A percentile compares a stretch with the other conserved stretches of the same genome.
phyloP scores from a whole-genome alignment of 2,888 invertebrate genomes.

The Hecatera dysodea region DNA sequence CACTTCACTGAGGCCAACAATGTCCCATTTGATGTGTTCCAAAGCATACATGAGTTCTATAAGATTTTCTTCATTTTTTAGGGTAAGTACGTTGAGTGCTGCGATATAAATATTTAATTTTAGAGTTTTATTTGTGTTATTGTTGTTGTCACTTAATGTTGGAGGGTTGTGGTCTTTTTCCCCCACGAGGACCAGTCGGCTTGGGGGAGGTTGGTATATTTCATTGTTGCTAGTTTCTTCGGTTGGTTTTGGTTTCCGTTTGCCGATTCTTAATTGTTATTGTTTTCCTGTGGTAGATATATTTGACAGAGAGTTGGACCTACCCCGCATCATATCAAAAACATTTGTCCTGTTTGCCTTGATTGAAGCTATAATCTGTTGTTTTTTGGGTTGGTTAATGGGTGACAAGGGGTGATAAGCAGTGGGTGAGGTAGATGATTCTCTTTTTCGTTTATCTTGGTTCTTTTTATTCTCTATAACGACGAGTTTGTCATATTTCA shows the following conservation, averaged over 20 bases:
- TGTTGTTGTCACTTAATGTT: not conserved
- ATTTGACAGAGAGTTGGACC: slow-evolving; percentile 57
- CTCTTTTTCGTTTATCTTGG: slow-evolving; percentile 56
- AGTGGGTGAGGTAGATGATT: slow-evolving; percentile 38
- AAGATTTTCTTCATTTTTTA: no score
- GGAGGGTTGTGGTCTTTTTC: slow-evolving; percentile 28
- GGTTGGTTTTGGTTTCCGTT: slow-evolving; percentile 35
- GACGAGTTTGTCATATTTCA: slow-evolving; percentile 64
- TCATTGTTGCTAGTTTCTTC: slow-evolving; percentile 4
- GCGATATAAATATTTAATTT: not conserved
- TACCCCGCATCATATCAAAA: slow-evolving; percentile 57
- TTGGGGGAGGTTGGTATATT: slow-evolving; percentile 11
- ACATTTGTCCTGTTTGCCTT: slow-evolving; percentile 57
- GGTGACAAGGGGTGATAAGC: no score
- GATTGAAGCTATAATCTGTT: slow-evolving; percentile 40
- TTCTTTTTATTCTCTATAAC: slow-evolving; percentile 50
- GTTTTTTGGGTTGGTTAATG: slow-evolving; percentile 42
- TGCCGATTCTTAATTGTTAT: slow-evolving; percentile 61
- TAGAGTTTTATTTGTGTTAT: no score
- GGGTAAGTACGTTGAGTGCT: not conserved
- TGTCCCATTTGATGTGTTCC: no score
- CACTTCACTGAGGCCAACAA: no score
- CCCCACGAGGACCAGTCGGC: no score
- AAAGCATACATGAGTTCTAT: no score
- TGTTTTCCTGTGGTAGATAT: slow-evolving; percentile 47